Percentiles rank a stretch among this genome's conserved stretches.
Evolutionary conservation across 2,888 invertebrate species (phyloP).

Genomic region (Auanema sp.): DNA sequence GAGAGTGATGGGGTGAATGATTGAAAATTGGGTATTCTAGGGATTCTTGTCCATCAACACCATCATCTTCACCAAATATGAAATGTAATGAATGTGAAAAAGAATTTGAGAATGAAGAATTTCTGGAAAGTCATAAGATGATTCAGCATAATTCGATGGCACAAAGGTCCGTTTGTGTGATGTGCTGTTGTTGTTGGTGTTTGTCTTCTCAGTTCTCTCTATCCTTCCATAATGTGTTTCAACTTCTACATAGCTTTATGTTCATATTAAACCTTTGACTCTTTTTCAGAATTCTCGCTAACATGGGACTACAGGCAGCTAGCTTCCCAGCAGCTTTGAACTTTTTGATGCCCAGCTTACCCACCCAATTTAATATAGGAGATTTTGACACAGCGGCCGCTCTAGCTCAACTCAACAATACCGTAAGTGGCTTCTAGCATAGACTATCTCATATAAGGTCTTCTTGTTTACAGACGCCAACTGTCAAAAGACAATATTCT

Average conservation of each 20-base stretch:
- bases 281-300: conserved; percentile 6
- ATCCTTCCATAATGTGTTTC: too few relatives aligned
- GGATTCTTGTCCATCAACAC: too few relatives aligned
- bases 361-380: conserved; percentile 13
- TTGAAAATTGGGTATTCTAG: too few relatives aligned
- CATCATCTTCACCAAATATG: conserved; percentile 67
- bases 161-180: conserved; percentile 8
- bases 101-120: conserved; percentile 98
- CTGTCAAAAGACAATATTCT: conserved; percentile 56
- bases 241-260: too few relatives aligned
- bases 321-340: conserved; percentile 3
- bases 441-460: background rate
- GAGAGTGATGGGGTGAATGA: too few relatives aligned
- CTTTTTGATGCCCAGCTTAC: conserved; percentile 11
- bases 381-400: conserved; percentile 18
- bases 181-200: too few relatives aligned
- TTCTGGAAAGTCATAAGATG: conserved; percentile 94
- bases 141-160: conserved; percentile 82
- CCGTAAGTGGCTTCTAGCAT: too few relatives aligned
- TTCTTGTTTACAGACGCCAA: conserved; percentile 7
- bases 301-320: conserved; percentile 11
- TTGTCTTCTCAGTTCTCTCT: too few relatives aligned
- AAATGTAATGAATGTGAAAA: conserved; percentile 96
- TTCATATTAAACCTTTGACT: background rate
- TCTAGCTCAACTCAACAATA: conserved; percentile 10